Evolutionary conservation across 2,113 vertebrate genomes (phyloP), one percentile per base, ranked within the genome.

Genomic region (Malurus alboscapulatus): DNA sequence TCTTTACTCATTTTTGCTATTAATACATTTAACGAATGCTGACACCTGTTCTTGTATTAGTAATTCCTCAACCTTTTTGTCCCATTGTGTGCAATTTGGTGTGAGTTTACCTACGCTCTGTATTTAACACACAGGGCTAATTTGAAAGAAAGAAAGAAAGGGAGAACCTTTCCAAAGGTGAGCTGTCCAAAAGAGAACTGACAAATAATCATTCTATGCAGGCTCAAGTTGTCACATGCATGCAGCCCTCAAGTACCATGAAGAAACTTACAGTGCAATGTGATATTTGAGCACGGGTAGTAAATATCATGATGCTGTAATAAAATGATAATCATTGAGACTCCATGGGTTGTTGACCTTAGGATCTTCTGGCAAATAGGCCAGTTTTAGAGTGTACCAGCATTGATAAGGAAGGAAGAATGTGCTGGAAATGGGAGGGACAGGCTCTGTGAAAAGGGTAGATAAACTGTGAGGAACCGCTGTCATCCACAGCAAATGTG

Each of bases 401-500:
- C 14, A 2, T 1, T 2, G 50, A 20, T 44, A 34, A 30, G 82
- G 66, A 36, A 66, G 59, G 90, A 71, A 55, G 45, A 38, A 71
- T 59, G 29, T 74, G 29, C 48, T 84, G 71, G 55, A 63, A 91
- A 48, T 25, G 57, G 61, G 63, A 92, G 44, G 48, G 47, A 22
- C 14, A 34, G 53, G 34, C 47, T 62, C 53, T 44, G 40, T 62
- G 69, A 26, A 82, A 42, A 27, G 53, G 53, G 25, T 2, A 51
- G 59, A 45, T 74, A 14, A 74, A 3, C 47, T 75, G 2, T 17
- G 40, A 32, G 27, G 25, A 82, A 3, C 14, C 38, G 22, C 50
- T 0, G 0, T 38, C 51, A 42, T 26, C 34, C 20, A 2, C 15
- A 34, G 78, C 30, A 27, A 72, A 53, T 36, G 6, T 61, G 44